Conservation (phyloP, 2,888 invertebrate genomes). For the Hetaerina titia region DNA sequence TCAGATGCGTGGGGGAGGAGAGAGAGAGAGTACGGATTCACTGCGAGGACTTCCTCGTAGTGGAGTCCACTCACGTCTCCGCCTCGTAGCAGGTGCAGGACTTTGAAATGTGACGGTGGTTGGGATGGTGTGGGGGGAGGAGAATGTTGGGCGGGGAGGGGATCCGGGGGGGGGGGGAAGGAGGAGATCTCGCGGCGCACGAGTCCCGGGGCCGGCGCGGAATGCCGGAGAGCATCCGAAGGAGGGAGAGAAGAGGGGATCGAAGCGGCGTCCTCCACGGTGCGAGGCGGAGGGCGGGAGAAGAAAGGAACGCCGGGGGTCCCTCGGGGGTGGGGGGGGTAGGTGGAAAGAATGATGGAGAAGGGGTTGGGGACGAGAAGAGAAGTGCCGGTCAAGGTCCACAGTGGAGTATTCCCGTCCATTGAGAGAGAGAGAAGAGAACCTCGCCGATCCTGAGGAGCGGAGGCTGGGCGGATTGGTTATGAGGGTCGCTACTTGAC, state of each 20-base stretch:
- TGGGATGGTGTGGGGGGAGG: not conserved
- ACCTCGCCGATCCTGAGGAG: too few species aligned
- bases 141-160: not conserved
- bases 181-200: not conserved
- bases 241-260: not conserved
- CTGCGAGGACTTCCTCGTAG: not conserved
- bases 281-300: not conserved
- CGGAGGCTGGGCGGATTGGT: too few species aligned
- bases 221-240: not conserved
- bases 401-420: not conserved
- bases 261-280: constrained; percentile 1
- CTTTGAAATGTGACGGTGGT: constrained; percentile 16
- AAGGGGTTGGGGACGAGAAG: not conserved
- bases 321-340: not conserved
- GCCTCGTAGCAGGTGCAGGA: constrained; percentile 57
- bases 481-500: not conserved
- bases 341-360: not conserved
- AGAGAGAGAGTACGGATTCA: not conserved
- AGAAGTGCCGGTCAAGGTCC: not conserved
- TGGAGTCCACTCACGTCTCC: constrained; percentile 36
- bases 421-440: too few species aligned
- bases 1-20: not conserved
- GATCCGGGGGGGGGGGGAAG: not conserved
- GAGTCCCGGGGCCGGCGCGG: not conserved
- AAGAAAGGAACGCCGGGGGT: not conserved